Conservation (phyloP, 2,888 invertebrate species). For the Acholoe squamosa region DNA sequence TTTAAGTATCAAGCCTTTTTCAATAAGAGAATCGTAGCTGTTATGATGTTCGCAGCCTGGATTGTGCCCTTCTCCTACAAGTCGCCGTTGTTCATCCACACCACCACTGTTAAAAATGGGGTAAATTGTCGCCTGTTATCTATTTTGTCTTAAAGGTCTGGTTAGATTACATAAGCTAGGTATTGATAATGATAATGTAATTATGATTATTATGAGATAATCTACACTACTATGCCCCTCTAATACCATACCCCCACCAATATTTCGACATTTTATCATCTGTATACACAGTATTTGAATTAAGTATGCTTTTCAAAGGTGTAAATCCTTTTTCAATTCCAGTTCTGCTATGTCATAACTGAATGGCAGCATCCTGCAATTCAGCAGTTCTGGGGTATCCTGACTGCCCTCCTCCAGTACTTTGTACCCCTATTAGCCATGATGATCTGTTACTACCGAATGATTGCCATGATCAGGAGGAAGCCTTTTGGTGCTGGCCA, state of each 20-base stretch:
- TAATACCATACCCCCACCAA: neutral
- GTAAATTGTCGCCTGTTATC: neutral
- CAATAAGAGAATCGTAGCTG: conserved; percentile 7
- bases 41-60: conserved; percentile 39
- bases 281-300: too few species aligned
- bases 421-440: conserved; percentile 34
- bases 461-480: neutral
- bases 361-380: neutral
- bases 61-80: conserved; percentile 10
- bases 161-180: neutral
- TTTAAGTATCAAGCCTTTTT: conserved; percentile 48
- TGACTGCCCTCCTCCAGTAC: conserved; percentile 46
- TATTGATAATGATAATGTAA: neutral
- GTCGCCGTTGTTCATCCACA: conserved; percentile 40
- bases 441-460: conserved; percentile 50
- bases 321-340: neutral
- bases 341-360: conserved; percentile 9
- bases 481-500: neutral
- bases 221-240: too few species aligned
- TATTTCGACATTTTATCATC: too few species aligned
- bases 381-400: conserved; percentile 35
- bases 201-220: too few species aligned
- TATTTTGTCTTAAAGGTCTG: too few species aligned
- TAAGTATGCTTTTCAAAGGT: too few species aligned
- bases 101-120: conserved; percentile 15